Evolutionary conservation across 37 sponge, comb jelly and placozoan species (phyloP), one percentile per base, ranked within the genome.

Genomic region (Petrosia ficiformis): DNA sequence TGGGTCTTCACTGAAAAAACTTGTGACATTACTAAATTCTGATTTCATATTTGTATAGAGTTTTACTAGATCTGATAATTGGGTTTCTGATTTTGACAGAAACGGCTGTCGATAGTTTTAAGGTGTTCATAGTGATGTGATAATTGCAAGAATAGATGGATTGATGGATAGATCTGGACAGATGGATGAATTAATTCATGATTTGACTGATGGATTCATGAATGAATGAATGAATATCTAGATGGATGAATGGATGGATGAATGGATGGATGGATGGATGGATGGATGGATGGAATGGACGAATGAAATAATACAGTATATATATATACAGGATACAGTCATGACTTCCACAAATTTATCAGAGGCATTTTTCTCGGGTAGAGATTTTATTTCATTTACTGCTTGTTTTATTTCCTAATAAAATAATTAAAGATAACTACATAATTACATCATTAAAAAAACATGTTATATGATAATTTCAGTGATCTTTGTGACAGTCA

Each of bases 1-100:
- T 14, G 86, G 87, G 42, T 93, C 90, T 60, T 93, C 94, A 0
- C 94, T 90, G 74, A 82, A 93, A 68, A 80, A 93, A 58, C 60
- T 65, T 2, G 71, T 76, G 1, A 57, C 86, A 42, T 67, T 44
- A 16, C 36, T 30, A 38, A 68, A 93, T 42, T 93, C 94, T 39
- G 44, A 26, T 65, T 75, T 85, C 77, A 84, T 89, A 39, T 37
- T 56, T 1, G 68, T 8, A 43, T 93, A 77, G 5, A 85, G 78
- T 30, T 52, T 68, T 34, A 81, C 24, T 34, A 93, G 67, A 5
- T 33, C 26, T 38, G 56, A 22, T 66, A 86, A 59, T 43, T 79
- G 54, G 19, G 4, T 37, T 11, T 81, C 82, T 30, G 90, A 90
- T 37, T 69, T 79, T 6, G 67, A 33, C 3, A 93, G 25, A 57